A percentile compares a stretch with the other conserved stretches of the same genome.
These are phyloP conservation scores for Oscheius sp. DNA, from an alignment of 2,888 invertebrate species.

Conservation along the genomic window DNA sequence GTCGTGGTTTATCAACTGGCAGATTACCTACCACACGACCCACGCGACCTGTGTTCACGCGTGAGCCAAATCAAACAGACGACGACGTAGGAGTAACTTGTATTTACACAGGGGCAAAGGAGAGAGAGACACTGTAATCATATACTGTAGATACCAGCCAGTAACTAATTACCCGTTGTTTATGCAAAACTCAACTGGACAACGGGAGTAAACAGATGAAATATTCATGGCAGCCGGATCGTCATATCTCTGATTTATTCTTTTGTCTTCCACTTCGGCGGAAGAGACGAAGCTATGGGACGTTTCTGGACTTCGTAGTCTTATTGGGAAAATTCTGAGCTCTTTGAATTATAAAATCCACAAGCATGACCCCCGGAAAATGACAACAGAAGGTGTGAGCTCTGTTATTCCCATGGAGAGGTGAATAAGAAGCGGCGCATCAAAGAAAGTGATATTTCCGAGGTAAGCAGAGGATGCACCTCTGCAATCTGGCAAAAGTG, in stretches of 20 bases:
- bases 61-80: neutral
- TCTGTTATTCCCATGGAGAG: no score
- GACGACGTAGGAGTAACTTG: no score
- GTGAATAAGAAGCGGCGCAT: neutral
- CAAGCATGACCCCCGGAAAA: no score
- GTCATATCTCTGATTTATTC: conserved; percentile 1
- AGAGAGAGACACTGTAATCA: no score
- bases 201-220: neutral
- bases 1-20: neutral
- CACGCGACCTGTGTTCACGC: neutral
- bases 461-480: neutral
- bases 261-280: neutral
- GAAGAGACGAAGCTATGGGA: neutral
- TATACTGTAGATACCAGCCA: neutral
- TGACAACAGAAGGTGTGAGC: neutral
- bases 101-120: no score
- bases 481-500: neutral
- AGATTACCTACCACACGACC: conserved; percentile 19
- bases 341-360: no score
- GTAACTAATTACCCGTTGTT: neutral
- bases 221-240: neutral
- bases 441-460: neutral
- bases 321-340: no score
- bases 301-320: no score
- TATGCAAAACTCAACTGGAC: conserved; percentile 6